Conservation (phyloP, 2,113 vertebrate species). For the Siphamia tubifer region DNA sequence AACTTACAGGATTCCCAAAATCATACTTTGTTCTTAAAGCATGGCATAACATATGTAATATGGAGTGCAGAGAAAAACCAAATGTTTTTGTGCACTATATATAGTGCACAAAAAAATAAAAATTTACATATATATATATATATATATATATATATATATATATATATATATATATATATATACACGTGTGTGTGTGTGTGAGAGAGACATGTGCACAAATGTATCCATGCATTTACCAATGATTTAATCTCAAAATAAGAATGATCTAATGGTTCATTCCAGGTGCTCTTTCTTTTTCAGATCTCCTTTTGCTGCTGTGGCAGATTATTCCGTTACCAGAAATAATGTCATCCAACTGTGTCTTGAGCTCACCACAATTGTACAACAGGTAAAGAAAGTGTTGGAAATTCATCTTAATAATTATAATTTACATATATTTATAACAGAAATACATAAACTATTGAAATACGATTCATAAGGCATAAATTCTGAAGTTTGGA, state of each 20-base stretch:
- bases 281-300: slow-evolving; percentile 86
- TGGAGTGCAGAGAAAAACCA: neutral
- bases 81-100: neutral
- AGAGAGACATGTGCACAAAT: no score
- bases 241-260: slow-evolving; percentile 49
- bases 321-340: slow-evolving; percentile 93
- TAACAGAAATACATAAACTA: no score
- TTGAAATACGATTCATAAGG: no score
- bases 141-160: no score
- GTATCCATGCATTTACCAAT: slow-evolving; percentile 52
- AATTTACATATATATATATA: no score
- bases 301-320: slow-evolving; percentile 95
- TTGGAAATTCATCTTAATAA: neutral
- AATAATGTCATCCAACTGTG: slow-evolving; percentile 98
- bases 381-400: slow-evolving; percentile 88
- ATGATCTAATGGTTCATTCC: slow-evolving; percentile 82
- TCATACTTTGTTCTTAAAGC: no score
- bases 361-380: slow-evolving; percentile 94
- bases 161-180: no score
- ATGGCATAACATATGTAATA: neutral
- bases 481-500: no score
- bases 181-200: no score
- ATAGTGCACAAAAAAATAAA: no score
- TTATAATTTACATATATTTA: no score
- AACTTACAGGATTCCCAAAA: no score